These are phyloP conservation scores for Zaprionus taronus DNA, from an alignment of 1,140 invertebrate species.

Conservation along the genomic window DNA sequence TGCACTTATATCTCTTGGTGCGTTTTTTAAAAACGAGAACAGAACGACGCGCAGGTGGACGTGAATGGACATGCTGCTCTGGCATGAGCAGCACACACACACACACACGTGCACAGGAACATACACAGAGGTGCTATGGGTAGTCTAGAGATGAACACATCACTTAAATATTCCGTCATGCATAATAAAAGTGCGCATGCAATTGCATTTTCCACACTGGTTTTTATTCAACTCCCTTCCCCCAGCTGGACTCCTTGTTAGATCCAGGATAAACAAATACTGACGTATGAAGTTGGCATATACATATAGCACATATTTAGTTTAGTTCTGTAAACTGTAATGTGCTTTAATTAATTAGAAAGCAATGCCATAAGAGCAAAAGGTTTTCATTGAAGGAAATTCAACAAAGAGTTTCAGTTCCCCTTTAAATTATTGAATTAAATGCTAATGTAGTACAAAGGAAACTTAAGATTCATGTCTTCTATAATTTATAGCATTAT, in stretches of 20 bases:
- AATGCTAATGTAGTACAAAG: too few relatives aligned
- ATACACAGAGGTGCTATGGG: constrained; percentile 2
- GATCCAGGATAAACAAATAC: background rate
- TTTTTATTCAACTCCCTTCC: background rate
- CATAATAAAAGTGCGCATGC: constrained; percentile 44
- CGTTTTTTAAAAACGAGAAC: constrained; percentile 65
- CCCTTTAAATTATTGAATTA: too few relatives aligned
- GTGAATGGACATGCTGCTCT: constrained; percentile 6
- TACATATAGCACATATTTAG: background rate
- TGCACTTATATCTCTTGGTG: constrained; percentile 31
- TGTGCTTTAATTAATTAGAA: background rate
- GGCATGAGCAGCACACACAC: constrained; percentile 9
- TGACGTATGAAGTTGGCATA: background rate
- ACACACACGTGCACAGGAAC: background rate
- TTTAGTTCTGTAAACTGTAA: background rate
- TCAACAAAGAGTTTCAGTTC: too few relatives aligned
- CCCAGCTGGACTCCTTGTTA: background rate
- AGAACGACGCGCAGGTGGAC: constrained; percentile 38
- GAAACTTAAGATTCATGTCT: background rate
- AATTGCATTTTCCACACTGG: constrained; percentile 40
- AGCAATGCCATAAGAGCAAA: too few relatives aligned
- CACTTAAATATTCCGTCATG: constrained; percentile 48
- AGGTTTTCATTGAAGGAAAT: too few relatives aligned
- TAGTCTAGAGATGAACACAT: constrained; percentile 46
- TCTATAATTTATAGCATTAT: background rate